These are phyloP conservation scores for Hirtodrosophila histrioides DNA, from an alignment of 2,888 invertebrate species.

Conservation along the genomic window DNA sequence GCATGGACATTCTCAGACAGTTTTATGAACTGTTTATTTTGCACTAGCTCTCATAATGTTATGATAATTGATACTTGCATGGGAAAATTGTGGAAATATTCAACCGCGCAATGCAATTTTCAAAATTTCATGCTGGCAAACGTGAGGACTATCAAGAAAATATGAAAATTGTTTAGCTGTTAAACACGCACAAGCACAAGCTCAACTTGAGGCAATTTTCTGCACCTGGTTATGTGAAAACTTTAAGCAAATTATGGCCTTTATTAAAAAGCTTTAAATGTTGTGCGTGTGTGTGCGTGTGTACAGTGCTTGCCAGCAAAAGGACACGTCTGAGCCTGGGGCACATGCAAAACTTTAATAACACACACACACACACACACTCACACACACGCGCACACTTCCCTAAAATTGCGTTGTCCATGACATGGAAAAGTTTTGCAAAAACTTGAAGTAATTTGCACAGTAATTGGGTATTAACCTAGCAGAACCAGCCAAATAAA, in stretches of 20 bases:
- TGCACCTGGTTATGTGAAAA: slow-evolving; percentile 66
- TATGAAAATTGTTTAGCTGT: slow-evolving; percentile 54
- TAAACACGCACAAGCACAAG: slow-evolving; percentile 22
- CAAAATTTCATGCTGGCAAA: slow-evolving; percentile 13
- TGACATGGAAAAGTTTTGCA: slow-evolving; percentile 44
- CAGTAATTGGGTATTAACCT: slow-evolving; percentile 84
- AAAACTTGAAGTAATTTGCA: slow-evolving; percentile 82
- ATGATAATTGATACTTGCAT: slow-evolving; percentile 13
- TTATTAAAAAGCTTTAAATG: slow-evolving; percentile 75
- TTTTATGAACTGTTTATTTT: background rate
- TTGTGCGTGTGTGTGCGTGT: slow-evolving; percentile 4
- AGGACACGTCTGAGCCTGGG: slow-evolving; percentile 48
- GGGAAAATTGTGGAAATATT: slow-evolving; percentile 33
- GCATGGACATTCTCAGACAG: background rate
- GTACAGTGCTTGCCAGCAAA: slow-evolving; percentile 10
- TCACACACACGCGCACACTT: slow-evolving; percentile 7
- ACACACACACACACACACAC: slow-evolving; percentile 25
- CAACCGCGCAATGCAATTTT: slow-evolving; percentile 32
- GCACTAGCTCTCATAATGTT: background rate
- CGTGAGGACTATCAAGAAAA: slow-evolving; percentile 49
- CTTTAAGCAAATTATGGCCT: slow-evolving; percentile 77
- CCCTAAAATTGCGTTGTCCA: slow-evolving; percentile 37
- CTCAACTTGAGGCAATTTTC: slow-evolving; percentile 46
- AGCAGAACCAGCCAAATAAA: slow-evolving; percentile 76
- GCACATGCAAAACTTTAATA: slow-evolving; percentile 70